phyloP scores from a whole-genome alignment of 92 coral and sea anemone genomes.

The Zoanthus sociatus region DNA sequence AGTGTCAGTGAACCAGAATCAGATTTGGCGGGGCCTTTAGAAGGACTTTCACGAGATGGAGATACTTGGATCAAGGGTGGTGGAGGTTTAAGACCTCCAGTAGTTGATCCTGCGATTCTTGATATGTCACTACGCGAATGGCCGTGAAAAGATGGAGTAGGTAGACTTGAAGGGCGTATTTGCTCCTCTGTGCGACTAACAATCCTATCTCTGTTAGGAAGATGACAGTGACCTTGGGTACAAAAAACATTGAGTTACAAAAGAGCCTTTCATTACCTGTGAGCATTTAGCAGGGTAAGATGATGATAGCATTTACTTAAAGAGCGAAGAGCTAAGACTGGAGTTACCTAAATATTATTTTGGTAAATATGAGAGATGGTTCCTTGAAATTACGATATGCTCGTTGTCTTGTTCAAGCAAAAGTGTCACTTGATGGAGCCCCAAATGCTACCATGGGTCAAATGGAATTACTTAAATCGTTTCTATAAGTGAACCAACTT shows the following conservation, averaged over 20 bases:
- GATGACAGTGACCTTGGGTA: constrained; percentile 11
- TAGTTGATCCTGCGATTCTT: background rate
- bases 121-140: background rate
- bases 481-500: too few relatives aligned
- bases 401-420: too few relatives aligned
- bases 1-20: constrained; percentile 32
- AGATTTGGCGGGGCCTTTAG: background rate
- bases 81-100: constrained; percentile 72
- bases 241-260: background rate
- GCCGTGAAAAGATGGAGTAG: constrained; percentile 18
- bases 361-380: too few relatives aligned
- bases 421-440: too few relatives aligned
- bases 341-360: too few relatives aligned
- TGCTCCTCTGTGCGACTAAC: constrained; percentile 25
- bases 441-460: too few relatives aligned
- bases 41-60: constrained; percentile 66
- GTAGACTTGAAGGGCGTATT: constrained; percentile 37
- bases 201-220: constrained; percentile 19
- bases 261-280: background rate
- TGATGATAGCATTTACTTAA: too few relatives aligned
- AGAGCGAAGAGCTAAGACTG: too few relatives aligned
- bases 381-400: too few relatives aligned
- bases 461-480: too few relatives aligned
- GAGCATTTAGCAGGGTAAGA: background rate
- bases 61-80: constrained; percentile 89